These are phyloP conservation scores for Sesamia inferens DNA, from an alignment of 2,888 invertebrate species.

Conservation along the genomic window DNA sequence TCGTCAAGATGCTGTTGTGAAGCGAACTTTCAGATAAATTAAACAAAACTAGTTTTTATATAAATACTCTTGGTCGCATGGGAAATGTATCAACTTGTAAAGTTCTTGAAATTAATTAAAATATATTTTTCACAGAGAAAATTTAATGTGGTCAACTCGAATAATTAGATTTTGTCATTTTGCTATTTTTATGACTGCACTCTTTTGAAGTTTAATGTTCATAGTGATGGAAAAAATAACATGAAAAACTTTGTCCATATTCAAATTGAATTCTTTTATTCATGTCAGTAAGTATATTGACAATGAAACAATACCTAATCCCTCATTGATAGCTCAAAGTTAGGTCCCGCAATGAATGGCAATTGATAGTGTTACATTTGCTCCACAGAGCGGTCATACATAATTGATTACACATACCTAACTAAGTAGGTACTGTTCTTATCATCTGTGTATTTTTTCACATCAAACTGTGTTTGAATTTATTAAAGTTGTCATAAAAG, in stretches of 20 bases:
- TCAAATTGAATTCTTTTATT: slow-evolving; percentile 29
- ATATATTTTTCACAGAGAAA: background rate
- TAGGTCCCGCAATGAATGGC: slow-evolving; percentile 40
- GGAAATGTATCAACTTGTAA: background rate
- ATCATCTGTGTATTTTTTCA: slow-evolving; percentile 10
- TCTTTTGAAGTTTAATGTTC: background rate
- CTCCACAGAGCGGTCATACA: slow-evolving; percentile 42
- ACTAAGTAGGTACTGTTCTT: slow-evolving; percentile 5
- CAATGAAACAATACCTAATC: slow-evolving; percentile 44
- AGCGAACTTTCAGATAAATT: background rate
- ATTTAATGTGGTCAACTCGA: background rate
- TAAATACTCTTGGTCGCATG: background rate
- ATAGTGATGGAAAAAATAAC: slow-evolving; percentile 6
- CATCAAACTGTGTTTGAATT: background rate
- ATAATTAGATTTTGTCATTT: background rate
- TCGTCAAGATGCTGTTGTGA: background rate
- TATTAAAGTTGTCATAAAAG: background rate
- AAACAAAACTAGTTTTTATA: background rate
- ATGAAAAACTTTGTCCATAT: slow-evolving; percentile 14
- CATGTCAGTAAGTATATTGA: slow-evolving; percentile 15
- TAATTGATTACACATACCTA: slow-evolving; percentile 25
- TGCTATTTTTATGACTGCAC: background rate
- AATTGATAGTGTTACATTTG: slow-evolving; percentile 34
- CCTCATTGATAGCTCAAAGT: slow-evolving; percentile 35
- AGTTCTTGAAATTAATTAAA: background rate